phyloP scores from a whole-genome alignment of 2,113 vertebrate species.

The Fulmarus glacialis region DNA sequence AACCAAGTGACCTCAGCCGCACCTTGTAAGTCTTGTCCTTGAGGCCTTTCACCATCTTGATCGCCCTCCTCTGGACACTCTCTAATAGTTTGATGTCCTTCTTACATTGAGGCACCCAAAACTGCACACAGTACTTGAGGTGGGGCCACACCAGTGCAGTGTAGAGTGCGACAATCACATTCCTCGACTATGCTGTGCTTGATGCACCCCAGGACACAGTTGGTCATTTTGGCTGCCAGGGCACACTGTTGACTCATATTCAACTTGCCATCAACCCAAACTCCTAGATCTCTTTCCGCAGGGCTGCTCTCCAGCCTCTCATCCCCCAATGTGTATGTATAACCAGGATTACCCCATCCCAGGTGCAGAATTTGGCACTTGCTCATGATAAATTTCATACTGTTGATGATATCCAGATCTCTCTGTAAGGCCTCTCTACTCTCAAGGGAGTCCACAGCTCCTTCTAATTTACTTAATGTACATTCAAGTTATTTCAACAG shows the following conservation, averaged over 20 bases:
- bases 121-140: background rate
- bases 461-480: background rate
- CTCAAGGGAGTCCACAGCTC: background rate
- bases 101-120: background rate
- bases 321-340: background rate
- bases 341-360: background rate
- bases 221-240: background rate
- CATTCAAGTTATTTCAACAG: background rate
- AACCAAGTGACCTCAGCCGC: background rate
- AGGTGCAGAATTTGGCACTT: background rate
- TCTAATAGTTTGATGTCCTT: background rate
- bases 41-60: background rate
- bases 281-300: background rate
- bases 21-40: background rate
- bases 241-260: background rate
- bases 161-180: background rate
- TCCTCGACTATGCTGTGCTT: background rate
- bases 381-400: background rate
- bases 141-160: background rate
- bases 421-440: background rate
- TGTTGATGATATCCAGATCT: background rate
- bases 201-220: fast-evolving
- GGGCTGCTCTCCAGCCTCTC: background rate
- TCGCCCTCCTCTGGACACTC: background rate
- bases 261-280: background rate